These are phyloP conservation scores for Lycocerus yunnanus DNA, from an alignment of 2,888 invertebrate species.

Conservation along the genomic window DNA sequence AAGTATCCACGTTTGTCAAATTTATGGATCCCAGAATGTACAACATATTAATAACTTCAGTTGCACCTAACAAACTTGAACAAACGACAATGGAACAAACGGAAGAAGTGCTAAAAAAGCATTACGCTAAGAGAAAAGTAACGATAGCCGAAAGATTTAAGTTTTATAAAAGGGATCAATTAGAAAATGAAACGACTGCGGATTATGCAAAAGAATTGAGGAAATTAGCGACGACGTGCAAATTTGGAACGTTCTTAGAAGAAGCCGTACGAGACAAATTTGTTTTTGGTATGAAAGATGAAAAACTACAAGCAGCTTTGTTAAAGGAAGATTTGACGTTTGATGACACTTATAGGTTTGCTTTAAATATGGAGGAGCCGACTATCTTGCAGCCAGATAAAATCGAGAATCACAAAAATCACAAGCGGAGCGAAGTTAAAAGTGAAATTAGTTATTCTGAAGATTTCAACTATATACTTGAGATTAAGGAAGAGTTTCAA, in stretches of 20 bases:
- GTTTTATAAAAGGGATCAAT: neutral
- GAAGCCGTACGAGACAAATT: neutral
- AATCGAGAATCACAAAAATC: neutral
- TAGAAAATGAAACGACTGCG: neutral
- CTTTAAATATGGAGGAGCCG: neutral
- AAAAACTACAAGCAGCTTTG: neutral
- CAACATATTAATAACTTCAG: neutral
- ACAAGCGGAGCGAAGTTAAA: neutral
- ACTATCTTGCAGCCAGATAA: neutral
- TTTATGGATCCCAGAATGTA: no score
- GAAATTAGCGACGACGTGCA: neutral
- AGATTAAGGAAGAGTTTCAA: neutral
- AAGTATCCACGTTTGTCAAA: neutral
- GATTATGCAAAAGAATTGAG: neutral
- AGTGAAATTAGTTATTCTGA: neutral
- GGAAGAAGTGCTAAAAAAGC: neutral
- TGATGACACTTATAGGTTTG: neutral
- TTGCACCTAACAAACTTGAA: neutral
- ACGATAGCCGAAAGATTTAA: neutral
- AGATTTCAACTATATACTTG: neutral
- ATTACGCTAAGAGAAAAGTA: neutral
- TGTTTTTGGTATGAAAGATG: neutral
- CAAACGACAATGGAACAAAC: neutral
- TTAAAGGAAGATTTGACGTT: neutral
- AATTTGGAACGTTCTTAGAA: neutral